phyloP scores from a whole-genome alignment of 1,140 invertebrate genomes.

The Drosophila kanapiae region DNA sequence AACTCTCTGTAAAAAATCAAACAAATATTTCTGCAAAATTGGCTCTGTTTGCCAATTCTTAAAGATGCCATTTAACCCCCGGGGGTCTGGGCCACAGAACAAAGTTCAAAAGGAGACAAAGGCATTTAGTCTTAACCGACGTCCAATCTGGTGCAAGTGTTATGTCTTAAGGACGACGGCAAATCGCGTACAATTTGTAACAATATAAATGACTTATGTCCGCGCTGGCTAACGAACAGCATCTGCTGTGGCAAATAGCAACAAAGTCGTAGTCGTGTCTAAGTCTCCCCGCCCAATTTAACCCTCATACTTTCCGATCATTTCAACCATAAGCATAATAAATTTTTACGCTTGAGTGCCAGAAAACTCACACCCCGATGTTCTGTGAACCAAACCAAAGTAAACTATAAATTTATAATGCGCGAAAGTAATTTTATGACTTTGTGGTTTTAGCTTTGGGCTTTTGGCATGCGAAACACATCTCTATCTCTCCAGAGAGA shows the following conservation, averaged over 20 bases:
- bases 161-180: slow-evolving; percentile 60
- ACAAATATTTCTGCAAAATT: slow-evolving; percentile 12
- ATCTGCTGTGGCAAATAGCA: slow-evolving; percentile 59
- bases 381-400: slow-evolving; percentile 54
- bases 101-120: slow-evolving; percentile 74
- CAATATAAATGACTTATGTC: slow-evolving; percentile 84
- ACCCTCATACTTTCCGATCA: slow-evolving; percentile 25
- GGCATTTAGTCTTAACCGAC: slow-evolving; percentile 66
- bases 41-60: slow-evolving; percentile 26
- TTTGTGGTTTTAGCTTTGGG: slow-evolving; percentile 82
- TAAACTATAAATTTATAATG: slow-evolving; percentile 85
- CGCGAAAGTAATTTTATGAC: slow-evolving; percentile 85
- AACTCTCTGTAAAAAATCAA: background rate
- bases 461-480: slow-evolving; percentile 56
- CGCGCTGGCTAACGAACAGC: slow-evolving; percentile 65
- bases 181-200: slow-evolving; percentile 82
- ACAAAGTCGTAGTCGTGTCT: slow-evolving; percentile 36
- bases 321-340: slow-evolving; percentile 80
- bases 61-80: slow-evolving; percentile 69
- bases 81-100: too few relatives aligned
- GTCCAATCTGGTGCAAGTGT: slow-evolving; percentile 58
- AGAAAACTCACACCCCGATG: slow-evolving; percentile 39
- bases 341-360: slow-evolving; percentile 83
- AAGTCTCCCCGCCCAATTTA: slow-evolving; percentile 14
- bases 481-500: slow-evolving; percentile 18